Base-by-base conservation (phyloP, 2,797 vertebrate species). In the Enteromius anoplus region DNA sequence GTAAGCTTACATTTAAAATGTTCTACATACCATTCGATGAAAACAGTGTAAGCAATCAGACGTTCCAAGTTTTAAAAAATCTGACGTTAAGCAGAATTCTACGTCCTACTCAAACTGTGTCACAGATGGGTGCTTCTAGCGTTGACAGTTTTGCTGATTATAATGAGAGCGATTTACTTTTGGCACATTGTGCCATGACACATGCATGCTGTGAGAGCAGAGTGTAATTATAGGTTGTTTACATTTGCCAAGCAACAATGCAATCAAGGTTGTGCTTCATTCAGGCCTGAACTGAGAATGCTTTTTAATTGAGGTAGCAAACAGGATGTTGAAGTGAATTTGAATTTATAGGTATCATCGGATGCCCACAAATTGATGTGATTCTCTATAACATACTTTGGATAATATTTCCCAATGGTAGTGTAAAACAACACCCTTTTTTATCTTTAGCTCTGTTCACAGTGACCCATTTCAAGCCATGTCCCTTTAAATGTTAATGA, bases 171-270 rank as follows among this genome's bases (percentile, higher is more conserved):
- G n/a, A 12, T 73, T 37, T 14, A 73, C 49, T 55, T 73, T 37
- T 73, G 49, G 26, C 45, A 29, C 45, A 71, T 49, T 71, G 45
- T 9, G 45, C 23, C 21, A 42, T 45, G 37, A 69, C 69, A 71
- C 42, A 42, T n/a, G 9, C 69, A 29, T 49, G 21, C 32, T 21
- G 26, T 72, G 29, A 72, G 32, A 32, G 26, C 17, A 51, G 26
- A 17, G 47, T 21, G 9, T 72, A 72, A 51, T 72, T 73, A 66
- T 19, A 53, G 47, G 17, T 73, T 34, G 17, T 51, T 73, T 53
- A 73, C 5, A 1, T 32, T 53, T 73, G 70, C 17, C 4, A 29
- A 21, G 29, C 26, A 73, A 32, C 70, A 51, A 29, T 5, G 1
- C 42, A 71, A 53, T 73, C 70, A 32, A 29, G 4, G 26, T 51